Evolutionary conservation across 2,113 vertebrate genomes (phyloP).

Genomic region (Ctenodactylus gundi): DNA sequence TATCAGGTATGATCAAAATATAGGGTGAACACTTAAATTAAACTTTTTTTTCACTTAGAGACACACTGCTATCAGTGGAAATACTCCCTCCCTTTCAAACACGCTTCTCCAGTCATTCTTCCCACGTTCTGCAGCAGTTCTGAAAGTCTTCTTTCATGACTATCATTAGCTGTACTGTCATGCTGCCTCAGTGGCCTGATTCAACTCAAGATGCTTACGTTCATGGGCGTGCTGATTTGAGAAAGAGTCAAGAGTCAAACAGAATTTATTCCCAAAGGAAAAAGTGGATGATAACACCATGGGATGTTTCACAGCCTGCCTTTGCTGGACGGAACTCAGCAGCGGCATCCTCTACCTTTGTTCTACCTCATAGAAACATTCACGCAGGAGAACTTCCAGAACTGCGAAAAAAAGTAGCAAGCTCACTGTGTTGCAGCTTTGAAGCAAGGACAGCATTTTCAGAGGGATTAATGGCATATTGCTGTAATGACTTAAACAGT

Average conservation of each 20-base stretch:
- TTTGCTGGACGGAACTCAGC: background rate
- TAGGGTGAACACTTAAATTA: background rate
- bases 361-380: background rate
- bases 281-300: background rate
- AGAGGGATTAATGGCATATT: background rate
- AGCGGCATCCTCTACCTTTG: background rate
- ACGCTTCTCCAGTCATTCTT: background rate
- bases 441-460: too few relatives aligned
- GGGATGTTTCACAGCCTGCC: background rate
- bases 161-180: background rate
- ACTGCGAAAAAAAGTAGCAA: background rate
- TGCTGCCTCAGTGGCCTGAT: background rate
- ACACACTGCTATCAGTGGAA: background rate
- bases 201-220: background rate
- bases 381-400: background rate
- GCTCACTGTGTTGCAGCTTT: background rate
- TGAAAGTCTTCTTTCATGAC: background rate
- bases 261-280: too few relatives aligned
- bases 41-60: background rate
- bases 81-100: background rate
- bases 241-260: background rate
- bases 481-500: background rate
- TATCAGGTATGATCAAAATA: background rate
- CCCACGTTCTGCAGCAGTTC: background rate
- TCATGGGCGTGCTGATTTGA: background rate